phyloP scores from a whole-genome alignment of 2,888 invertebrate species.

The Dinocampus coccinellae region DNA sequence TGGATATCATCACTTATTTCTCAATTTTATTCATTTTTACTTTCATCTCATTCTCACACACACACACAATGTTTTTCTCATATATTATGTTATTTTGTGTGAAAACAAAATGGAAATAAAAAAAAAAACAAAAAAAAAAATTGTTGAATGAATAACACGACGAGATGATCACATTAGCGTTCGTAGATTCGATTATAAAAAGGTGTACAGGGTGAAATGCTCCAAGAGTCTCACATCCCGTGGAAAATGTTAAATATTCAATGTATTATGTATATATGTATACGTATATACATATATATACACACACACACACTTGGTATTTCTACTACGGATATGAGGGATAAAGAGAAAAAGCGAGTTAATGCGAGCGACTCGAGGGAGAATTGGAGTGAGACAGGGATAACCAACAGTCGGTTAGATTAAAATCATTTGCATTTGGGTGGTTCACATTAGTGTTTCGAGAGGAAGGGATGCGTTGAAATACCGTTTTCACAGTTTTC shows the following conservation, averaged over 20 bases:
- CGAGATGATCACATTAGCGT: neutral
- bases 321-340: neutral
- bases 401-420: slow-evolving; percentile 26
- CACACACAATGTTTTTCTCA: too few relatives aligned
- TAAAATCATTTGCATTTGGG: slow-evolving; percentile 46
- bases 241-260: slow-evolving; percentile 34
- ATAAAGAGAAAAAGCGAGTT: neutral
- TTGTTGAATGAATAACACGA: neutral
- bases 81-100: neutral
- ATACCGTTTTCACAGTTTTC: slow-evolving; percentile 32
- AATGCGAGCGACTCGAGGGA: neutral
- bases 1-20: neutral
- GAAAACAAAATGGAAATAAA: too few relatives aligned
- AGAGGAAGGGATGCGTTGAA: slow-evolving; percentile 19
- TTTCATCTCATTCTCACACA: too few relatives aligned
- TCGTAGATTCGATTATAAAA: neutral
- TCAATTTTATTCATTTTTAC: neutral
- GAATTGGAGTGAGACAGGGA: neutral
- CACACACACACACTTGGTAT: slow-evolving; percentile 7
- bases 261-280: slow-evolving; percentile 40
- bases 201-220: neutral
- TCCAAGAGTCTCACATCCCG: neutral
- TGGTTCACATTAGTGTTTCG: slow-evolving; percentile 35
- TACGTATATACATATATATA: too few relatives aligned
- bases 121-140: neutral